Percentiles rank a stretch among this genome's conserved stretches.
phyloP scores from a whole-genome alignment of 2,113 vertebrate species.

The Microcebus jonahi region DNA sequence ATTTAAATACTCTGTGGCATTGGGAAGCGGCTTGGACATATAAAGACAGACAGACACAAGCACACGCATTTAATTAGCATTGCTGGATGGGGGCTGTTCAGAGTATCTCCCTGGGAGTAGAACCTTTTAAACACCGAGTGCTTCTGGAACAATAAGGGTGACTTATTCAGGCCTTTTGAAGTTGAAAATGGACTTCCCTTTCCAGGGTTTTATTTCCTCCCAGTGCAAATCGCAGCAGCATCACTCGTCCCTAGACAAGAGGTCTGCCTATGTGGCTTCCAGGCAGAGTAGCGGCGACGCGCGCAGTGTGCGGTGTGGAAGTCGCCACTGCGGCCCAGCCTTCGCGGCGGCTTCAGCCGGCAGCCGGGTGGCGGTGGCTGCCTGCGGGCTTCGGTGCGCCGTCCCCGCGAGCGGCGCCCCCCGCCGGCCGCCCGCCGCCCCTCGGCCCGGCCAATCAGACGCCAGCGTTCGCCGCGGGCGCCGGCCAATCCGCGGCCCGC shows the following conservation, averaged over 20 bases:
- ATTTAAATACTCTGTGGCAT: neutral
- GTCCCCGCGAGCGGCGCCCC: no score
- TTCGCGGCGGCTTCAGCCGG: neutral
- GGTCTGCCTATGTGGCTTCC: neutral
- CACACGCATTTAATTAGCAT: neutral
- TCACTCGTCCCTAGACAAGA: neutral
- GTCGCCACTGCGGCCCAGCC: neutral
- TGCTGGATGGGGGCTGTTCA: neutral
- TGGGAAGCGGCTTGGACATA: neutral
- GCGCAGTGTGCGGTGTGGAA: neutral
- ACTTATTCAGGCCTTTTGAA: neutral
- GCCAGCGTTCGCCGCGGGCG: constrained; percentile 41
- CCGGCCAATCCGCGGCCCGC: constrained; percentile 77
- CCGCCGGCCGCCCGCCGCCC: neutral
- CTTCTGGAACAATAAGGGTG: neutral
- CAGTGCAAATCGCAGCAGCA: neutral
- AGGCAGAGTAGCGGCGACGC: neutral
- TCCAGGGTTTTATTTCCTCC: neutral
- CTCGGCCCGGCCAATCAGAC: constrained; percentile 77
- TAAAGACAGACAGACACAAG: constrained; percentile 9
- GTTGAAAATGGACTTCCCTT: constrained; percentile 7
- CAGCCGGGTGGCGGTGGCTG: neutral
- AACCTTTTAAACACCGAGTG: neutral
- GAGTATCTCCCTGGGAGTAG: neutral
- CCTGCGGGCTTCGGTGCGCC: neutral